Evolutionary conservation across 2,888 invertebrate genomes (phyloP), one percentile per base, ranked within the genome.

Genomic region (Matsumyia berberina): DNA sequence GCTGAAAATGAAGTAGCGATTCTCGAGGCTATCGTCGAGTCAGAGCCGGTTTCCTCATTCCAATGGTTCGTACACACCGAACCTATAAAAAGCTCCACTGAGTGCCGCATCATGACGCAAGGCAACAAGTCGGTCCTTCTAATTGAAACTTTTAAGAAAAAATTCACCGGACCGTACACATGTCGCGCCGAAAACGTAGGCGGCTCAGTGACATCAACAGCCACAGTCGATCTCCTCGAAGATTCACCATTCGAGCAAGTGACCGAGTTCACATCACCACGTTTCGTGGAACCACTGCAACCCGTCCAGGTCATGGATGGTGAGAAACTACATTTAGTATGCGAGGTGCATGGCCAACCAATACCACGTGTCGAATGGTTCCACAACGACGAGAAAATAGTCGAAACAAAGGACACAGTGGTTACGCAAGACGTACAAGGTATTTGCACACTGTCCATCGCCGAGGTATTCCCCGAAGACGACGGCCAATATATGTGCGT

Each of bases 401-500:
- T 94, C 88, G 96, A 95, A 92, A 96, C 95, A 58, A 95, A 96
- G 92, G 96, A 96, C 90, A 94, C 96, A 66, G 93, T 93, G 11
- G 94, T 96, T 67, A 93, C 94, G 42, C 96, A 96, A 91, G 95
- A 95, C 88, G 93, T 94, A 86, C 95, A 96, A 89, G 97, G 97
- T 85, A 92, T 94, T 79, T 97, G 97, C 89, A 95, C 95, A 90
- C 93, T 98, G 87, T 94, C 95, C 86, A 96, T 98, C 87, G 94
- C 94, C 86, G 97, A 97, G 94, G 97, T 97, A 64, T 97, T 97
- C 89, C 96, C 97, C 11, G 98, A 98, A 93, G 96, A 97, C 93
- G 95, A 96, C 88, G 98, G 98, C 78, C 94, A 94, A 90, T 98
- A 98, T 91, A 94, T 94, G 79, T 97, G 97, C 91, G 93, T 94